A percentile compares a stretch with the other conserved stretches of the same genome.
Evolutionary conservation across 2,113 vertebrate species (phyloP).

Genomic region (Chionis minor): DNA sequence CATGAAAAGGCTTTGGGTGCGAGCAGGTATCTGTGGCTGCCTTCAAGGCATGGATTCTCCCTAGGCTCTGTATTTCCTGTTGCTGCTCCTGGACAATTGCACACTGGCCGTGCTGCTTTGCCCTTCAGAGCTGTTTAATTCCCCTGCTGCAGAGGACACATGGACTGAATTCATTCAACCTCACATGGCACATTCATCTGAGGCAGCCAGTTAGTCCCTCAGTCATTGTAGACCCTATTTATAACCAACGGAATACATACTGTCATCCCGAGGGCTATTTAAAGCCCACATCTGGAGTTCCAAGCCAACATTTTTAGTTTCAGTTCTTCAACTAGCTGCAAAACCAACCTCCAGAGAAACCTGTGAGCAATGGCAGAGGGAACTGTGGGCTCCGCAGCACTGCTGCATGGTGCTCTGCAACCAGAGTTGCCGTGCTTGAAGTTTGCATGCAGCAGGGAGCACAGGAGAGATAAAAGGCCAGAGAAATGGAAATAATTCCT

Average conservation of each 20-base stretch:
- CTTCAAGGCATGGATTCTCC: not conserved
- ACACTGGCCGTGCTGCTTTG: not conserved
- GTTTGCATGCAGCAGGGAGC: not conserved
- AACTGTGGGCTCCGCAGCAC: not conserved
- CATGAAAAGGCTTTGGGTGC: not conserved
- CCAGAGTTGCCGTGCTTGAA: not conserved
- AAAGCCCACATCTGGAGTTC: not conserved
- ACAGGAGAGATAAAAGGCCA: not conserved
- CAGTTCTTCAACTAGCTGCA: not conserved
- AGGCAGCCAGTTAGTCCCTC: not conserved
- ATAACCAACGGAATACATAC: rapidly evolving
- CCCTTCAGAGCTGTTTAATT: not conserved
- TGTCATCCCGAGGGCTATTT: not conserved
- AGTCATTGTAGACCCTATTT: not conserved
- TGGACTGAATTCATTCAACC: not conserved
- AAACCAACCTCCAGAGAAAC: not conserved
- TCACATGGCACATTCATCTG: not conserved
- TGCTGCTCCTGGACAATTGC: not conserved
- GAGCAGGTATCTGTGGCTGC: not conserved
- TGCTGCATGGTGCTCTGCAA: not conserved
- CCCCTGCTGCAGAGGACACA: not conserved
- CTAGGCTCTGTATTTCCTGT: not conserved
- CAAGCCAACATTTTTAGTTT: not conserved
- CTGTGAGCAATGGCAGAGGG: not conserved
- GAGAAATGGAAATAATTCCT: not conserved